phyloP scores from a whole-genome alignment of 2,888 invertebrate species.

The Lymantria dispar region DNA sequence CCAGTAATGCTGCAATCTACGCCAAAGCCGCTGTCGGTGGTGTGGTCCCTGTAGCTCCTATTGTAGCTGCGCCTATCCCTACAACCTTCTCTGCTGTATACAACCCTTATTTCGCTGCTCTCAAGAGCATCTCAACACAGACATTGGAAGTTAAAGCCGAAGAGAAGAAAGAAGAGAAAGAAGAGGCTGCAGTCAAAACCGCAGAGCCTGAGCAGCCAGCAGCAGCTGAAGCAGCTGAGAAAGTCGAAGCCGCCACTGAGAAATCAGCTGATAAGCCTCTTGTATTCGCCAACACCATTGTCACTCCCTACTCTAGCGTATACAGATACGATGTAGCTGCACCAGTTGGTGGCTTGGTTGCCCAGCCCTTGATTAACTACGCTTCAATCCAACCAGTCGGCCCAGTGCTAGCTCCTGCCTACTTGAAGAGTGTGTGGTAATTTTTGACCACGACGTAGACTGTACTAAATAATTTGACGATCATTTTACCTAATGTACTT shows the following conservation, averaged over 20 bases:
- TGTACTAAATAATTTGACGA: slow-evolving; percentile 9
- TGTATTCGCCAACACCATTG: slow-evolving; percentile 6
- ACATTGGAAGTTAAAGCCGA: slow-evolving; percentile 18
- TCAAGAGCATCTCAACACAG: slow-evolving; percentile 10
- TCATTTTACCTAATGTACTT: neutral
- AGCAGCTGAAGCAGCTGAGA: slow-evolving; percentile 1
- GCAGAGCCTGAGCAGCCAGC: slow-evolving; percentile 14
- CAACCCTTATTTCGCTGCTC: slow-evolving; percentile 12
- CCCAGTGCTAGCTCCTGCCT: slow-evolving; percentile 20
- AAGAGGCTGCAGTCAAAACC: slow-evolving; percentile 26
- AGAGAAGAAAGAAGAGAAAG: slow-evolving; percentile 34
- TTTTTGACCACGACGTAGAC: neutral
- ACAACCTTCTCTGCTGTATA: slow-evolving; percentile 27
- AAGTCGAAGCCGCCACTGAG: slow-evolving; percentile 4
- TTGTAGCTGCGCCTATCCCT: slow-evolving; percentile 8
- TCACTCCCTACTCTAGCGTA: slow-evolving; percentile 13
- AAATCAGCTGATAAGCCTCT: slow-evolving; percentile 6
- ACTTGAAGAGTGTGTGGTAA: slow-evolving; percentile 26
- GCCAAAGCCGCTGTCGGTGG: slow-evolving; percentile 42
- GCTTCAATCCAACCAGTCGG: slow-evolving; percentile 15
- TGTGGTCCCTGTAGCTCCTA: slow-evolving; percentile 15
- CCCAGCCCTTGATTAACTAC: slow-evolving; percentile 25
- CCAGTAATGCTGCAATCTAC: slow-evolving; percentile 43
- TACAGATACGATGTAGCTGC: slow-evolving; percentile 25
- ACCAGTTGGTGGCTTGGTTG: slow-evolving; percentile 12